Conservation (phyloP, 2,797 vertebrate species). For the Mus spretus region DNA sequence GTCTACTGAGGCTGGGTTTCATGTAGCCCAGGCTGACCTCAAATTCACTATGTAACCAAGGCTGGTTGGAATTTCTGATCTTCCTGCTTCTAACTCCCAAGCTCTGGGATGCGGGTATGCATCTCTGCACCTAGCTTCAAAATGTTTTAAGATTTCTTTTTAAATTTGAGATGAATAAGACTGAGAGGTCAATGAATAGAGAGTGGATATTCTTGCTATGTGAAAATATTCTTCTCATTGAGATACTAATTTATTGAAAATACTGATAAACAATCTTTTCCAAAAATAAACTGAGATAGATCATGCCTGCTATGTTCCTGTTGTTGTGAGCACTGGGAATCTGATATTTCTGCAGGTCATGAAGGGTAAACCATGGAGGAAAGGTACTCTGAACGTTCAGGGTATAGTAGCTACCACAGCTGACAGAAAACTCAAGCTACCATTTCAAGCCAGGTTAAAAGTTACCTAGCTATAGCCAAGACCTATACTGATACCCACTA, state of each 20-base stretch:
- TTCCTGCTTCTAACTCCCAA: neutral
- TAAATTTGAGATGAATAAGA: neutral
- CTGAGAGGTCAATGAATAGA: neutral
- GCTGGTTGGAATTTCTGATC: neutral
- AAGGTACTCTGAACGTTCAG: neutral
- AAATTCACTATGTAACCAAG: neutral
- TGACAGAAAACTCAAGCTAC: neutral
- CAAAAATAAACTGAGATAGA: slow-evolving; percentile 26
- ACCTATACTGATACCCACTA: neutral
- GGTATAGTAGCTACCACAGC: neutral
- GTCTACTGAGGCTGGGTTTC: neutral
- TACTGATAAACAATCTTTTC: slow-evolving; percentile 5
- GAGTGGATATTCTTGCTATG: neutral
- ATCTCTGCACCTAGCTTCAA: neutral
- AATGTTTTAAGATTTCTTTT: neutral
- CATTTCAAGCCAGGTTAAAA: neutral
- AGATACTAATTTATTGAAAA: slow-evolving; percentile 18
- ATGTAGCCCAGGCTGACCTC: neutral
- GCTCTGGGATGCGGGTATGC: neutral
- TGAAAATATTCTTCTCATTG: slow-evolving; percentile 25
- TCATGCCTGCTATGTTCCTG: neutral
- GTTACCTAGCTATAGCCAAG: neutral
- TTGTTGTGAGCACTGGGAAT: neutral
- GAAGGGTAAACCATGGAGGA: neutral
- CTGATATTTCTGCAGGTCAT: neutral